phyloP scores from a whole-genome alignment of 2,888 invertebrate genomes.

The Cryptocheilus praepositus region DNA sequence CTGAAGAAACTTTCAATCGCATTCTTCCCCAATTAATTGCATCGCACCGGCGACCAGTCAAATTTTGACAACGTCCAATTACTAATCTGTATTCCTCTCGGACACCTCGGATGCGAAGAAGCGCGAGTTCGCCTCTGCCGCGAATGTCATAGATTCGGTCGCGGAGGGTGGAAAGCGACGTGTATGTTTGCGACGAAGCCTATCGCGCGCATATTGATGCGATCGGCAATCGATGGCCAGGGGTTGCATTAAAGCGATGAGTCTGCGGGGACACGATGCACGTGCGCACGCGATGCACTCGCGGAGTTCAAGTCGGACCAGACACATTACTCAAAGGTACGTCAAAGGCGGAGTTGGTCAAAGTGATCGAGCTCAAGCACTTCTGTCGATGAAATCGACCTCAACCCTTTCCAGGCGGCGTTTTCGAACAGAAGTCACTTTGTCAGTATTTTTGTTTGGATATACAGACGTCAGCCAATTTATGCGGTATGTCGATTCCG shows the following conservation, averaged over 20 bases:
- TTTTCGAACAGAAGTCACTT: no score
- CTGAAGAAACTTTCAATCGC: no score
- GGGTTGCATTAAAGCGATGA: slow-evolving; percentile 61
- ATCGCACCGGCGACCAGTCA: no score
- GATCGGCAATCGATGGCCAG: slow-evolving; percentile 43
- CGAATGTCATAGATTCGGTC: not conserved
- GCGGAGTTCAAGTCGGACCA: slow-evolving; percentile 40
- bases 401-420: no score
- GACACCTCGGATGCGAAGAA: not conserved
- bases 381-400: no score
- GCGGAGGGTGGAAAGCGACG: no score
- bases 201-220: slow-evolving; percentile 42
- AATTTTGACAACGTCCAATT: no score
- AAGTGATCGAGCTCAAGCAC: not conserved
- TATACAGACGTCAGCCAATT: no score
- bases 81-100: not conserved
- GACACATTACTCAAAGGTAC: slow-evolving; percentile 55
- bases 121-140: not conserved
- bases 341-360: slow-evolving; percentile 31
- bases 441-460: no score
- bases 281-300: slow-evolving; percentile 32
- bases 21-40: no score
- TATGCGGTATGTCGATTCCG: no score
- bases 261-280: slow-evolving; percentile 46
- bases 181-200: not conserved